Evolutionary conservation across 2,113 vertebrate genomes (phyloP), one percentile per base, ranked within the genome.

Genomic region (Jacana jacana): DNA sequence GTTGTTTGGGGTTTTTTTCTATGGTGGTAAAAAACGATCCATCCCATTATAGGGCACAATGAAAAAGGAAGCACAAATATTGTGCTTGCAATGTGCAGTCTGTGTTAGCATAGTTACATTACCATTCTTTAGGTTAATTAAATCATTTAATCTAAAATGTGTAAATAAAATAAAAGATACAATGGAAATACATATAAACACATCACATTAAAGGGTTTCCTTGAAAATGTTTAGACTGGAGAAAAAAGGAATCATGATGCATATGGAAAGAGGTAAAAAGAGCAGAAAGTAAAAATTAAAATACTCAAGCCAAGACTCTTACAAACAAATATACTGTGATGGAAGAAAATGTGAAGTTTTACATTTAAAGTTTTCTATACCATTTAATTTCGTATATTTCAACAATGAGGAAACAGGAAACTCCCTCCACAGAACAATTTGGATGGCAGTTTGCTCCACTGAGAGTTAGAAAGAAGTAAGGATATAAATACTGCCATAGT

Each of bases 141-240:
- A 96, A 95, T 65, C 31, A 82, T 87, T 81, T 85, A 23, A 80
- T 88, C 35, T 80, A 58, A 89, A 95, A 48, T 58, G 24, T 82
- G 44, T 78, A 94, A 95, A 95, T 91, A 92, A 93, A 96, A 89
- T 54, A 85, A 42, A 91, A 93, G 78, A 82, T 70, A 91, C 75
- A 95, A 94, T 80, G 58, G 94, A 85, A 95, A 77, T 31, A 85
- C 30, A 70, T 69, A 84, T 79, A 95, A 97, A 95, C 89, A 94
- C 37, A n/a, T 72, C 87, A 89, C 73, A 77, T 94, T 87, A 94
- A 96, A 94, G 63, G 19, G 31, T 49, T 94, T 95, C 49, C 75
- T 79, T 63, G 46, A 61, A 91, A 94, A 89, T 0, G 0, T 82
- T 94, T 69, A 49, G 49, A 70, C 54, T 76, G 48, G 44, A 82